Percentiles rank a stretch among this genome's conserved stretches.
Conservation (phyloP, 2,797 vertebrate genomes). For the Arrhamphus sclerolepis region DNA sequence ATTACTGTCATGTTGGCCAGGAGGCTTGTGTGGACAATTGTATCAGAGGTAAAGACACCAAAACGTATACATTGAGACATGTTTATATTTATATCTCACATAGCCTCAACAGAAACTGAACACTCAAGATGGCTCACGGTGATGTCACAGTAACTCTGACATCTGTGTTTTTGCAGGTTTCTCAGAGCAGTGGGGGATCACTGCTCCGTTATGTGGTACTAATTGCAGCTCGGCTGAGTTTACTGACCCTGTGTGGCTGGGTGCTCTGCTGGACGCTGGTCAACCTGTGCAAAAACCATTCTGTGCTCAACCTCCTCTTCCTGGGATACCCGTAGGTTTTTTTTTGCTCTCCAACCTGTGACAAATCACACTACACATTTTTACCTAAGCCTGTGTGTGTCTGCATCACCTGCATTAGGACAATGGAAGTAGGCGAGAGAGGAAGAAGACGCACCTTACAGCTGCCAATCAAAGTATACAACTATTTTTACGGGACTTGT, state of each 20-base stretch:
- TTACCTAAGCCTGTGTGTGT: too few relatives aligned
- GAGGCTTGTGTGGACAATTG: conserved; percentile 96
- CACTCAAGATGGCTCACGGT: too few relatives aligned
- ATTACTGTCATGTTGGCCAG: conserved; percentile 97
- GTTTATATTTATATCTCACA: background rate
- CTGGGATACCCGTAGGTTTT: conserved; percentile 97
- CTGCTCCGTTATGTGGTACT: conserved; percentile 87
- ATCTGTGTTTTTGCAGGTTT: conserved; percentile 80
- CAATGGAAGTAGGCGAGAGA: too few relatives aligned
- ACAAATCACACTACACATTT: too few relatives aligned
- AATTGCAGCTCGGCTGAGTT: conserved; percentile 88
- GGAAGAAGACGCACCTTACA: too few relatives aligned
- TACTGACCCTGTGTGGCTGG: conserved; percentile 96
- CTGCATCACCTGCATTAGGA: too few relatives aligned
- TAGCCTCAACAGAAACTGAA: background rate
- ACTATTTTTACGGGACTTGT: too few relatives aligned
- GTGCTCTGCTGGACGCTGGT: conserved; percentile 97
- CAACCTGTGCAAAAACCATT: conserved; percentile 95
- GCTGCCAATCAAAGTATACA: too few relatives aligned
- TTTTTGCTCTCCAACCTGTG: background rate
- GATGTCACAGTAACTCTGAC: background rate
- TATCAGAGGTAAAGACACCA: conserved; percentile 88
- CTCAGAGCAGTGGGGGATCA: conserved; percentile 87
- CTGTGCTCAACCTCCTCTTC: conserved; percentile 97
- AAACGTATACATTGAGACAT: background rate